A percentile compares a stretch with the other conserved stretches of the same genome.
phyloP scores from a whole-genome alignment of 2,888 invertebrate species.

The Chrysodeixis includens region DNA sequence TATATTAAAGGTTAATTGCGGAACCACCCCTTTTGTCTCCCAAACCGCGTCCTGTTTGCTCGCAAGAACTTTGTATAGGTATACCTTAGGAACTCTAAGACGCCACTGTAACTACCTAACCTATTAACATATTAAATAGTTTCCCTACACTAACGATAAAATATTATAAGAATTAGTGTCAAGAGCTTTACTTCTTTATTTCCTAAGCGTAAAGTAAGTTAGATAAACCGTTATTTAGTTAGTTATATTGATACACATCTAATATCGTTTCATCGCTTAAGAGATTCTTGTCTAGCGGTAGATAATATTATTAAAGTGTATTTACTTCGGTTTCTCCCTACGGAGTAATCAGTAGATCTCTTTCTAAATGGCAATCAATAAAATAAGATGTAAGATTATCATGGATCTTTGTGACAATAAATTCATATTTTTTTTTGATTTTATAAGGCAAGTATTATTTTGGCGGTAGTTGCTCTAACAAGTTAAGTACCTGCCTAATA shows the following conservation, averaged over 20 bases:
- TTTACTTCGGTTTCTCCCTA: not conserved
- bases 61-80: slow-evolving; percentile 42
- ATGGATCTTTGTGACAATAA: not conserved
- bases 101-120: slow-evolving; percentile 14
- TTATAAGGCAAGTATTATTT: not conserved
- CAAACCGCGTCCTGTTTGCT: slow-evolving; percentile 36
- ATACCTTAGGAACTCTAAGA: slow-evolving; percentile 27
- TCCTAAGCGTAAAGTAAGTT: too few relatives aligned
- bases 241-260: too few relatives aligned
- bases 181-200: too few relatives aligned
- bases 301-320: slow-evolving; percentile 3
- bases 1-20: slow-evolving; percentile 61
- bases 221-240: too few relatives aligned
- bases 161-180: not conserved
- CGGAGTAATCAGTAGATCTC: not conserved
- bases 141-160: not conserved
- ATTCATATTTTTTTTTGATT: not conserved
- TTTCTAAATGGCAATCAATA: slow-evolving; percentile 1
- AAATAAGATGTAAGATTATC: slow-evolving; percentile 1
- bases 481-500: too few relatives aligned
- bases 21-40: slow-evolving; percentile 44
- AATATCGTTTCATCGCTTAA: not conserved
- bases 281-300: not conserved
- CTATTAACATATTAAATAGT: slow-evolving; percentile 1
- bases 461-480: too few relatives aligned